Evolutionary conservation across 2,113 vertebrate genomes (phyloP).

Genomic region (Bufo gargarizans): DNA sequence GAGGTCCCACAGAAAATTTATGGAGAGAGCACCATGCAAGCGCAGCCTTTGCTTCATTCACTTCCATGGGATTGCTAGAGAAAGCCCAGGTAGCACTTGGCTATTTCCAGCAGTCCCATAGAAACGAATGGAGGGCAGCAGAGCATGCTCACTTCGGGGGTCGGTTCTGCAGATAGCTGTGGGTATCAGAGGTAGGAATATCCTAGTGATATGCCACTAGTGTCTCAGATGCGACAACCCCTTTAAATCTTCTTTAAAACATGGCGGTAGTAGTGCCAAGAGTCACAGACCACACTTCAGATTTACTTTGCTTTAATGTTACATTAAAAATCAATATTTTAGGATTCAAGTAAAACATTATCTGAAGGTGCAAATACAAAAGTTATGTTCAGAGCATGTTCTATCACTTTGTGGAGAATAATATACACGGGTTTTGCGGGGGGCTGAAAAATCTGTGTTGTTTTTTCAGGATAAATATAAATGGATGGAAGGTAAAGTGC

Average conservation of each 20-base stretch:
- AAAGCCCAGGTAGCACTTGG: too few relatives aligned
- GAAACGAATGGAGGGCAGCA: too few relatives aligned
- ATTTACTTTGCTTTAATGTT: conserved; percentile 56
- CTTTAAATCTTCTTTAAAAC: background rate
- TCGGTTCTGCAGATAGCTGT: too few relatives aligned
- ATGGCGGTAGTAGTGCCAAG: background rate
- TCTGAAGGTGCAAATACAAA: conserved; percentile 59
- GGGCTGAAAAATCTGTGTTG: conserved; percentile 26
- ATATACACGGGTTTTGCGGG: conserved; percentile 3
- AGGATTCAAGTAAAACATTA: conserved; percentile 58
- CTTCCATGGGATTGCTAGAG: too few relatives aligned
- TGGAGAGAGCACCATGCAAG: too few relatives aligned
- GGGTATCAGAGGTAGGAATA: too few relatives aligned
- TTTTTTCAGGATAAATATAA: conserved; percentile 47
- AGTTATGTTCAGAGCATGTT: conserved; percentile 51
- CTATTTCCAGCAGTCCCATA: too few relatives aligned
- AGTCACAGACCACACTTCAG: background rate
- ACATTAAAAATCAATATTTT: conserved; percentile 58
- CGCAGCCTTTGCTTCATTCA: too few relatives aligned
- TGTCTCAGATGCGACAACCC: background rate
- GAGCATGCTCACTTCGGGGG: too few relatives aligned
- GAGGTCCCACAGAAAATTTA: too few relatives aligned
- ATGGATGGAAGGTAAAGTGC: conserved; percentile 51
- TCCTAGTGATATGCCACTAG: too few relatives aligned
- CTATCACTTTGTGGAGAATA: conserved; percentile 29